These are phyloP conservation scores for Prionailurus bengalensis DNA, from an alignment of 2,113 vertebrate species.

Conservation along the genomic window DNA sequence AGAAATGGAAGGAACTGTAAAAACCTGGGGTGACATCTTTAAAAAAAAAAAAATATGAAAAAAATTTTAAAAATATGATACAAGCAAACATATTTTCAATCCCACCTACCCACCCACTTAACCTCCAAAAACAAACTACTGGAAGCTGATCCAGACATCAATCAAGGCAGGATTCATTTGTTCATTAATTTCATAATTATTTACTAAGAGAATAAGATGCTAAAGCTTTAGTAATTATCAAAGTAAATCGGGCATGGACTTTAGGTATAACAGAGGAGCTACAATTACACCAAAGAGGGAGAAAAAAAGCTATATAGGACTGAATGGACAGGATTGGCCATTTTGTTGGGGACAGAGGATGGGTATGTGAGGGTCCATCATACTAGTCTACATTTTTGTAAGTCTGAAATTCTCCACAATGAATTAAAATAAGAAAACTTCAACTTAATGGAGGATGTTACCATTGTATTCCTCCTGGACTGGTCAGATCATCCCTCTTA, in stretches of 20 bases:
- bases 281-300: background rate
- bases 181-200: background rate
- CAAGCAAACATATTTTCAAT: constrained; percentile 24
- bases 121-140: background rate
- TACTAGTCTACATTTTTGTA: background rate
- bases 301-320: background rate
- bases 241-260: background rate
- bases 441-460: background rate
- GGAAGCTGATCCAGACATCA: background rate
- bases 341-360: background rate
- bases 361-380: background rate
- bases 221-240: background rate
- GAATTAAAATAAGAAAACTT: background rate
- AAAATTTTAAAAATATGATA: background rate
- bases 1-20: constrained; percentile 12
- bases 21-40: background rate
- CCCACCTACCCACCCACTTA: background rate
- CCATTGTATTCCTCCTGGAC: background rate
- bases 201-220: background rate
- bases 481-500: background rate
- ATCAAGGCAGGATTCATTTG: background rate
- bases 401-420: background rate
- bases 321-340: background rate
- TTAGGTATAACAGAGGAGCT: background rate
- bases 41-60: background rate